These are phyloP conservation scores for Trachemys scripta DNA, from an alignment of 2,113 vertebrate species.

Conservation along the genomic window DNA sequence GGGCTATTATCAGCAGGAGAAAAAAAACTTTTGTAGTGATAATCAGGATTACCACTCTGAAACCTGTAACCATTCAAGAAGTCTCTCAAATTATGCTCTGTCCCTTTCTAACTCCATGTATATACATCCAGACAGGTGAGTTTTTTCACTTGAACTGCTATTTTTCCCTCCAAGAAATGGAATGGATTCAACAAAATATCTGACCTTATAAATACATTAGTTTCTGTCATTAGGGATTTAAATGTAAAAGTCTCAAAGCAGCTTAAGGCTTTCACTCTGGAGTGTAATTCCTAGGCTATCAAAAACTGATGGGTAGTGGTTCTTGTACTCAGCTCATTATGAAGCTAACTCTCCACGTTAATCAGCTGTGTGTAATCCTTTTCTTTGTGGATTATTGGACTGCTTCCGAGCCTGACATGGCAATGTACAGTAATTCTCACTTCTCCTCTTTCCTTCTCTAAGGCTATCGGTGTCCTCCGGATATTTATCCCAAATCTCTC, in stretches of 20 bases:
- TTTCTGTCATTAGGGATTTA: conserved; percentile 34
- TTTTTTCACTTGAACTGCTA: background rate
- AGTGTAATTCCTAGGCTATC: conserved; percentile 56
- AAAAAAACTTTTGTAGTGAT: no score
- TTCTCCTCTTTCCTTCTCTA: conserved; percentile 12
- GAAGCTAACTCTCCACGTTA: conserved; percentile 42
- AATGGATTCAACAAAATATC: conserved; percentile 28
- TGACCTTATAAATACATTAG: conserved; percentile 34
- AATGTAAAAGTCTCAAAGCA: conserved; percentile 36
- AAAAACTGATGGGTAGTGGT: conserved; percentile 20
- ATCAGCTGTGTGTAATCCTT: conserved; percentile 63
- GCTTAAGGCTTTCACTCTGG: conserved; percentile 52
- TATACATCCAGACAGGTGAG: background rate
- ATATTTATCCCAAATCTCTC: background rate
- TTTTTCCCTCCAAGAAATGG: background rate
- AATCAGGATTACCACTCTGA: no score
- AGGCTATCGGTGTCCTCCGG: background rate
- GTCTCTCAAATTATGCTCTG: background rate
- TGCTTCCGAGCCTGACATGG: background rate
- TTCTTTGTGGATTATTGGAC: conserved; percentile 41
- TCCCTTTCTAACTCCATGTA: background rate
- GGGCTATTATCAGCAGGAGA: no score
- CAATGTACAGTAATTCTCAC: background rate
- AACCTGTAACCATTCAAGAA: background rate
- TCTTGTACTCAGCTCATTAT: conserved; percentile 34